Evolutionary conservation across 2,888 invertebrate genomes (phyloP).

Genomic region (Orthonychiurus folsomi): DNA sequence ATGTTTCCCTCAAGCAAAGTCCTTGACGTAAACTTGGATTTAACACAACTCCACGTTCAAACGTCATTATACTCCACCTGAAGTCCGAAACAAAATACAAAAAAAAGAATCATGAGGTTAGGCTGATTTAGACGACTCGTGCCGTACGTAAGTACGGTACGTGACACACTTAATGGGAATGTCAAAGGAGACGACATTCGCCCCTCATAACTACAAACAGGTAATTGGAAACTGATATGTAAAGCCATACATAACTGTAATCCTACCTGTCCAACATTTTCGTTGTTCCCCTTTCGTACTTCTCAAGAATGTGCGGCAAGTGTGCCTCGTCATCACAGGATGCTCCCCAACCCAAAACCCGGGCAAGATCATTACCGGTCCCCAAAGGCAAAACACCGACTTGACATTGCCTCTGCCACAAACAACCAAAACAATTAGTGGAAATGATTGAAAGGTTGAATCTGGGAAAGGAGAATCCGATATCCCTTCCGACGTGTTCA

Average conservation of each 20-base stretch:
- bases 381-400: conserved; percentile 91
- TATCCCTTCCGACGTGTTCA: too few species aligned
- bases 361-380: conserved; percentile 90
- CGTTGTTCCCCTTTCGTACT: conserved; percentile 91
- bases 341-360: conserved; percentile 88
- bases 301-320: conserved; percentile 79
- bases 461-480: too few species aligned
- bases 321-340: conserved; percentile 93
- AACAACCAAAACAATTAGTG: background rate
- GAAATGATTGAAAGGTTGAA: too few species aligned
- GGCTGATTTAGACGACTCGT: background rate
- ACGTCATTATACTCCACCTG: conserved; percentile 92
- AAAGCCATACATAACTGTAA: background rate
- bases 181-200: too few species aligned
- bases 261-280: conserved; percentile 86
- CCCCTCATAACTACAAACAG: too few species aligned
- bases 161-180: too few species aligned
- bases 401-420: conserved; percentile 75
- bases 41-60: conserved; percentile 44
- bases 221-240: background rate
- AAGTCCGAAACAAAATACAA: conserved; percentile 20
- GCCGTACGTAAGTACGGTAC: too few species aligned
- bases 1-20: conserved; percentile 20
- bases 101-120: background rate
- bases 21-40: conserved; percentile 29